Evolutionary conservation across 2,888 invertebrate genomes (phyloP).

Genomic region (Crepidodera aurea): DNA sequence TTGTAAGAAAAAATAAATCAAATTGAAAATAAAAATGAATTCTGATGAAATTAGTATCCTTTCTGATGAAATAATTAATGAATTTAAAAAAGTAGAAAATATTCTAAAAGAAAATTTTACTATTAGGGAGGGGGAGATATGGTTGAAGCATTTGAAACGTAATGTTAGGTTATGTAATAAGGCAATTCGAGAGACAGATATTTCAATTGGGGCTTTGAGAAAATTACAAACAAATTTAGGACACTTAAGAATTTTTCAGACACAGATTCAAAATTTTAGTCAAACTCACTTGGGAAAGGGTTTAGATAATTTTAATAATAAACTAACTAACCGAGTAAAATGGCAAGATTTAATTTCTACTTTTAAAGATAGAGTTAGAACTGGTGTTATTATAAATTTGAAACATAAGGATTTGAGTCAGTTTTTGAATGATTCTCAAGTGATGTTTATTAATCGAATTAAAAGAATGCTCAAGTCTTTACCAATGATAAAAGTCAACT

Average conservation of each 20-base stretch:
- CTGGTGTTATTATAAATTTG: slow-evolving; percentile 11
- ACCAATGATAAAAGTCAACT: not conserved
- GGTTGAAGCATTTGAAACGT: not conserved
- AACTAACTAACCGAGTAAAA: not conserved
- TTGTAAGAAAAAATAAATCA: no score
- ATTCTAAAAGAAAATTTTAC: not conserved
- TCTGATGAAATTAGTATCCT: not conserved
- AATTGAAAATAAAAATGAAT: not conserved
- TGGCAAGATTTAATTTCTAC: slow-evolving; percentile 12
- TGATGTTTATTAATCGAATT: not conserved
- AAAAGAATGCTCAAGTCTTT: not conserved
- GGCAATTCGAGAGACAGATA: not conserved
- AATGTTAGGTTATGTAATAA: not conserved
- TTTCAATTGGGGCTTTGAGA: not conserved
- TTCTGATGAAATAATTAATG: not conserved
- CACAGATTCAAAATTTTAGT: not conserved
- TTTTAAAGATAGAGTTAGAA: slow-evolving; percentile 11
- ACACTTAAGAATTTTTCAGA: not conserved
- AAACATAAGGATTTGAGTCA: not conserved
- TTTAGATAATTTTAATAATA: not conserved
- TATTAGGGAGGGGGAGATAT: not conserved
- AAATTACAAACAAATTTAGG: slow-evolving; percentile 2
- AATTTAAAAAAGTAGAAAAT: not conserved
- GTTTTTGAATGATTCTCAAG: slow-evolving; percentile 5
- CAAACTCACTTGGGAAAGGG: not conserved